Base-by-base conservation (phyloP, 2,888 invertebrate species). In the Chamaedrilus cognettii region DNA sequence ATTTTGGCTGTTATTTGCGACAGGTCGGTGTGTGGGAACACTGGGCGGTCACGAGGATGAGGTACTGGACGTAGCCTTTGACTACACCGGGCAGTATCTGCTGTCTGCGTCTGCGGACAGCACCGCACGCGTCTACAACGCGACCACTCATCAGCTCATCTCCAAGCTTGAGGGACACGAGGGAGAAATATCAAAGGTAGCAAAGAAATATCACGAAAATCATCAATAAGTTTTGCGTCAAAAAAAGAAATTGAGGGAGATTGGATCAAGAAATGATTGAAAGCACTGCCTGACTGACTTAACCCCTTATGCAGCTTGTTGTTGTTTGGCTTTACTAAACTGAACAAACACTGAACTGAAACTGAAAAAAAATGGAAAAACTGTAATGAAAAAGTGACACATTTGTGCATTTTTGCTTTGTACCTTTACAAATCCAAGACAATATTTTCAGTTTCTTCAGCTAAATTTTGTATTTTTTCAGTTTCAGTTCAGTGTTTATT, bases 81-180 rank as follows among this genome's bases (percentile, higher is more conserved):
- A 92, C 85, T 89, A 87, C 82, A 88, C 89, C 0, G 91, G 91
- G 0, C 87, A 88, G 73, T 86, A 88, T 57, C 85, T 93, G 81
- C 89, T 91, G 19, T 91, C 91, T 0, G 89, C 89, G 0, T 90
- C 91, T 60, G 90, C 89, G 75, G 92, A 93, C 80, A 87, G 89
- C 65, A 90, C 90, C 0, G 90, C 91, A 0, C 86, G 90, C 26
- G 86, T 91, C 60, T 92, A 90, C 87, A 88, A 90, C 79, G 79
- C 83, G 31, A 72, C 75, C 49, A 83, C 81, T 84, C 89, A 82
- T 67, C 74, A 77, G 52, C 75, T 80, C 1, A 64, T 82, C 28
- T 75, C 77, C 32, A 82, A 79, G 66, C 77, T 84, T 59, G 79
- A 81, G 57, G 84, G 84, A 0, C 84, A 84, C 70, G 82, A 83